Evolutionary conservation across 2,888 invertebrate species (phyloP), one percentile per base, ranked within the genome.

Genomic region (Atrina japonica): DNA sequence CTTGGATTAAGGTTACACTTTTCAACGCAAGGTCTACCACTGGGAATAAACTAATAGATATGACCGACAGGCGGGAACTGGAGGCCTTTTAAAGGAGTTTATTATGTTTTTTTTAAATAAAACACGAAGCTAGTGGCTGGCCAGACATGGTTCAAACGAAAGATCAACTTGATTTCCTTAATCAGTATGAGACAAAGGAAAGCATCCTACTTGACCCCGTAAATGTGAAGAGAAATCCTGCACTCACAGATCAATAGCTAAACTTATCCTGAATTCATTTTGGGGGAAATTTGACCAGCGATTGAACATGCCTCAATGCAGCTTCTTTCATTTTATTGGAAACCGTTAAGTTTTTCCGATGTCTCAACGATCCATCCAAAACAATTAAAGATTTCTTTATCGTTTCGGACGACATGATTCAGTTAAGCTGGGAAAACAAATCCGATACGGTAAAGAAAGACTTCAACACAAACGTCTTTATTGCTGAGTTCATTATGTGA

Each of bases 1-100:
- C 5, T 29, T 87, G 0, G 35, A 76, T 59, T 72, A 75, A 30
- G 88, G 87, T 0, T 91, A 90, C 69, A 69, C 63, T 50, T 76
- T 88, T n/a, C 1, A n/a, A 85, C n/a, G n/a, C n/a, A n/a, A n/a
- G n/a, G n/a, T n/a, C n/a, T n/a, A n/a, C n/a, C n/a, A n/a, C n/a
- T n/a, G n/a, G n/a, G n/a, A n/a, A n/a, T n/a, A n/a, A n/a, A n/a
- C n/a, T 0, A 73, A 45, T 1, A 47, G 74, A 53, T 82, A 80
- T 59, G 67, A 79, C 43, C 59, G 64, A 14, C 25, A 50, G 9
- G 72, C 68, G 14, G 63, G 67, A 14, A 25, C 66, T 58, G 74
- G 70, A 6, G n/a, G n/a, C n/a, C 80, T 69, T n/a, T n/a, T n/a
- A n/a, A n/a, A n/a, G n/a, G n/a, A n/a, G n/a, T 69, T 2, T 84